A percentile compares a stretch with the other conserved stretches of the same genome.
Conservation (phyloP, 2,113 vertebrate genomes). For the Dicerorhinus sumatrensis region DNA sequence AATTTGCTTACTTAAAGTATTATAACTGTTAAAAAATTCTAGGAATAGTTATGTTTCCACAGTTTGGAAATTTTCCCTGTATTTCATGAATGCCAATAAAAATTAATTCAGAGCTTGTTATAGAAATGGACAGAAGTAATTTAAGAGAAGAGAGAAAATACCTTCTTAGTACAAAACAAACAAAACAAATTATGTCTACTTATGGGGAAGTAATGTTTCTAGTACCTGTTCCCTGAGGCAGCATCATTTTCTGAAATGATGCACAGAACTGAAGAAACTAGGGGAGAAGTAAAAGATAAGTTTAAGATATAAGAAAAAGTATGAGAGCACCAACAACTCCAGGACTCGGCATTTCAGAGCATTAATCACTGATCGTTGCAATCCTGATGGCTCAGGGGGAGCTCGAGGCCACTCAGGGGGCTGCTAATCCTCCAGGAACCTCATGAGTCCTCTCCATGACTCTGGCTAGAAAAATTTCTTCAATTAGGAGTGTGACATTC, state of each 20-base stretch:
- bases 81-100: slow-evolving; percentile 63
- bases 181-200: slow-evolving; percentile 66
- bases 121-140: slow-evolving; percentile 66
- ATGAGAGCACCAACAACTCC: not conserved
- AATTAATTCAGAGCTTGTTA: slow-evolving; percentile 75
- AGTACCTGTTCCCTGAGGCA: slow-evolving; percentile 38
- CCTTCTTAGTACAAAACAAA: slow-evolving; percentile 67
- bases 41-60: slow-evolving; percentile 49
- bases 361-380: not conserved
- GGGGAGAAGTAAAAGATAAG: not conserved
- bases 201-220: slow-evolving; percentile 17
- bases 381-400: not conserved
- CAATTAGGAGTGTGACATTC: not conserved
- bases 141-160: slow-evolving; percentile 60
- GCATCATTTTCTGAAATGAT: slow-evolving; percentile 59
- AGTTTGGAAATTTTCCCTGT: slow-evolving; percentile 79
- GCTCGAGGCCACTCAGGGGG: not conserved
- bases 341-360: not conserved
- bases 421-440: slow-evolving; percentile 10
- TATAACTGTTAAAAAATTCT: slow-evolving; percentile 41
- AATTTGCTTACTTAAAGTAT: not conserved
- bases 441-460: not conserved
- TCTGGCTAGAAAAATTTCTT: not conserved
- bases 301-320: not conserved
- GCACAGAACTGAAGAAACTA: not conserved